Evolutionary conservation across 2,888 invertebrate genomes (phyloP), one percentile per base, ranked within the genome.

Genomic region (Gryllus longicercus): DNA sequence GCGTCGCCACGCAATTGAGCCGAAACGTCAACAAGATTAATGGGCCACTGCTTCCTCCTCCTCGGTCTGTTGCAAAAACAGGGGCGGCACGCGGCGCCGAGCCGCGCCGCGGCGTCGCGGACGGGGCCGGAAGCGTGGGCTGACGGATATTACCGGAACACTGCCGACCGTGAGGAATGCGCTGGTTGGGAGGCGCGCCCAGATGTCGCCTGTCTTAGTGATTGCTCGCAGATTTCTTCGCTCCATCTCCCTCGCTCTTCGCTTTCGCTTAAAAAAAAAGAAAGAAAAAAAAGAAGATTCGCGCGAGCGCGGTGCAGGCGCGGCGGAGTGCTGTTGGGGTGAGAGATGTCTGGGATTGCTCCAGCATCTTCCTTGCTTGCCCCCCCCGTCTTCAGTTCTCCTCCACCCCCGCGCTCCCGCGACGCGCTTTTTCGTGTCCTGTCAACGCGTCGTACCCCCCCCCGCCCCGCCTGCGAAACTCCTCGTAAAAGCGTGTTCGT

Each of bases 1-100:
- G 1, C 16, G 63, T 14, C 16, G 63, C n/a, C 63, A 14, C 63
- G 63, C 63, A 63, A 63, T 63, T 63, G 63, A 63, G 63, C 63
- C 63, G 63, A 63, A 63, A 63, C 63, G 63, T 63, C 63, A 63
- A n/a, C 63, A 63, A 63, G 63, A 63, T 63, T 63, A 63, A 63
- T 63, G 63, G n/a, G 14, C 63, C 16, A 4, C 4, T 16, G 63
- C n/a, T 10, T 8, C 63, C 16, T 63, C 63, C n/a, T 8, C 63
- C 16, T 63, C 63, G 14, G 10, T 63, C 16, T 63, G 63, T 63
- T 63, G 63, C 63, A 63, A 63, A 63, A 63, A 63, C 63, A 63
- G 63, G 16, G n/a, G 16, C 63, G 14, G 16, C 16, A 18, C 16
- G n/a, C 63, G 16, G 14, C 63, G 14, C 63, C 63, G 21, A 21